Conservation (phyloP, 2,888 invertebrate species). For the Neria commutata region DNA sequence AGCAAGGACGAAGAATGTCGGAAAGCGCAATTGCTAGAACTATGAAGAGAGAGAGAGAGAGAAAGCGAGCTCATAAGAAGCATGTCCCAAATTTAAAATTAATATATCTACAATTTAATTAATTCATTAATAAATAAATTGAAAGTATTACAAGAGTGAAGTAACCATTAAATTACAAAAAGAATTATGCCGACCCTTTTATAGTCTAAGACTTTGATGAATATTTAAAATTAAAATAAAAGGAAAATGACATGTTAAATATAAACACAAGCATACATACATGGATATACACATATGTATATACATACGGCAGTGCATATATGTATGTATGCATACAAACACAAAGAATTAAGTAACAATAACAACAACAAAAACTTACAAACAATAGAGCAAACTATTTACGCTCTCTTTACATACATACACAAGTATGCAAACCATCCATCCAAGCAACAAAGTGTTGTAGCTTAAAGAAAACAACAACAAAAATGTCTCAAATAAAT, state of each 20-base stretch:
- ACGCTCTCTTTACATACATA: slow-evolving; percentile 21
- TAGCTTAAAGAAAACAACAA: slow-evolving; percentile 9
- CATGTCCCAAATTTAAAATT: not conserved
- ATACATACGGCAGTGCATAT: slow-evolving; percentile 31
- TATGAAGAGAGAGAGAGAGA: no score
- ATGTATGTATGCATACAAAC: slow-evolving; percentile 38
- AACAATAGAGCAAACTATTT: slow-evolving; percentile 22
- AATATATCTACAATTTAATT: not conserved
- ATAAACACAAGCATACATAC: slow-evolving; percentile 1
- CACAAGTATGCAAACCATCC: not conserved
- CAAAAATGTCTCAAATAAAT: not conserved
- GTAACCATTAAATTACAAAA: not conserved
- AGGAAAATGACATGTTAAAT: slow-evolving; percentile 30
- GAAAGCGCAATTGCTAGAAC: no score
- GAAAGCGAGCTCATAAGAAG: not conserved
- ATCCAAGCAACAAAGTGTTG: no score
- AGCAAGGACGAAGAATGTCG: not conserved
- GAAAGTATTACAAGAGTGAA: not conserved
- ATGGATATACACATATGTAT: slow-evolving; percentile 37
- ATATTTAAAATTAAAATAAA: slow-evolving; percentile 44
- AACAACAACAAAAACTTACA: slow-evolving; percentile 17
- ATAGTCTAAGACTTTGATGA: no score
- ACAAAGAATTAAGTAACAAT: slow-evolving; percentile 11
- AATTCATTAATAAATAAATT: not conserved
- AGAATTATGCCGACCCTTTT: no score